Evolutionary conservation across 2,888 invertebrate genomes (phyloP).

Genomic region (Latheticus oryzae): DNA sequence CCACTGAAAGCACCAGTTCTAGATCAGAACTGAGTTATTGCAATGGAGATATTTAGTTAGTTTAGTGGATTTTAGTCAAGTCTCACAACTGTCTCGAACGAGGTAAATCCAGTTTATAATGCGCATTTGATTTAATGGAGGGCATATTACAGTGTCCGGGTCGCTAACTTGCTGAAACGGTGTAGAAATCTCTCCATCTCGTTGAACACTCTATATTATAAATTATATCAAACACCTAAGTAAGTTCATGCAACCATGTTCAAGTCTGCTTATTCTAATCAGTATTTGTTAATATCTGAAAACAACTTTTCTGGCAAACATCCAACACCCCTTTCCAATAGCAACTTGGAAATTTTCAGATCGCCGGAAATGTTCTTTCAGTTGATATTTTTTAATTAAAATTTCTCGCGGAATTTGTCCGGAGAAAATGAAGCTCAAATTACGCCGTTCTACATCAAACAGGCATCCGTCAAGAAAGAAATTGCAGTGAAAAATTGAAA

Average conservation of each 20-base stretch:
- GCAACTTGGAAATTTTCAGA: constrained; percentile 10
- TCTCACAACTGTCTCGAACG: constrained; percentile 49
- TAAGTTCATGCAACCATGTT: constrained; percentile 10
- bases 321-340: constrained; percentile 16
- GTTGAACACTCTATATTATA: constrained; percentile 43
- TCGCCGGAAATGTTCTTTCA: not conserved
- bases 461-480: constrained; percentile 6
- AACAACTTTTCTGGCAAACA: constrained; percentile 32
- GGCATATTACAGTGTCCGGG: constrained; percentile 50
- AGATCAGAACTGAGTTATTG: too few relatives aligned
- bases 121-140: constrained; percentile 55
- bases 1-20: too few relatives aligned
- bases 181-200: constrained; percentile 44
- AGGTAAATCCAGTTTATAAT: constrained; percentile 55
- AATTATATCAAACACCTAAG: constrained; percentile 40
- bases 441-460: constrained; percentile 15
- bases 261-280: constrained; percentile 24
- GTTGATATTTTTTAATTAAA: constrained; percentile 20
- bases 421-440: too few relatives aligned
- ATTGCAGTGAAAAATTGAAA: constrained; percentile 28
- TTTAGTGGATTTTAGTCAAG: constrained; percentile 47
- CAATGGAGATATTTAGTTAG: constrained; percentile 40
- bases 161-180: constrained; percentile 46
- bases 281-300: constrained; percentile 39
- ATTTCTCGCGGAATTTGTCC: constrained; percentile 9